Base-by-base conservation (phyloP, 2,888 invertebrate genomes). In the Oscheius myriophilus region DNA sequence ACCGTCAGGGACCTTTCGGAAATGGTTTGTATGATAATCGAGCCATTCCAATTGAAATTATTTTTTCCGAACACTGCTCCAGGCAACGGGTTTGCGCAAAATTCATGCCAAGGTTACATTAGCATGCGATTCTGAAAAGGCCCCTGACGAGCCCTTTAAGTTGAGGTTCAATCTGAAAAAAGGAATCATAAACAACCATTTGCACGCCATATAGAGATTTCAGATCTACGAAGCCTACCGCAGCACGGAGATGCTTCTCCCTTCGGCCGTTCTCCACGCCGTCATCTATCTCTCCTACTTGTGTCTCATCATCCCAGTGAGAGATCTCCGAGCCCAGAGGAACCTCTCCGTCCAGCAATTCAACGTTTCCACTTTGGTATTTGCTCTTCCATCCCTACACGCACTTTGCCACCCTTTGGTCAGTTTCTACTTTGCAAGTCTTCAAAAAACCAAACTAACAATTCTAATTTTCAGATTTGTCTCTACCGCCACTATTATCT, bases 151-250 rank as follows among this genome's bases (percentile, higher is more conserved):
- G n/a, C n/a, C n/a, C n/a, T n/a, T n/a, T n/a, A n/a, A n/a, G n/a
- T n/a, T n/a, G n/a, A n/a, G n/a, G n/a, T n/a, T n/a, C n/a, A n/a
- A n/a, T n/a, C n/a, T n/a, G n/a, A n/a, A n/a, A n/a, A n/a, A n/a
- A n/a, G n/a, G n/a, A n/a, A n/a, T n/a, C n/a, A n/a, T n/a, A n/a
- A n/a, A 14, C 12, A 16, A 16, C 45, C 49, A 49, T 18, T 49
- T 33, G 23, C 9, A 11, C n/a, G 46, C 18, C 11, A 46, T 4
- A 12, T 1, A 16, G 12, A 14, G n/a, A 43, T 63, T 73, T 25
- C 45, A 73, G 71, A 74, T 74, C 39, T 70, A 74, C 61, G 74
- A 74, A 57, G 71, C 74, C 1, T 74, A 71, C 51, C 69, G 74
- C 7, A 69, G 66, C 23, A 74, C 74, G 3, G 72, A 74, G 43